Conservation (phyloP, 1,140 invertebrate genomes). For the Andricus grossulariae region DNA sequence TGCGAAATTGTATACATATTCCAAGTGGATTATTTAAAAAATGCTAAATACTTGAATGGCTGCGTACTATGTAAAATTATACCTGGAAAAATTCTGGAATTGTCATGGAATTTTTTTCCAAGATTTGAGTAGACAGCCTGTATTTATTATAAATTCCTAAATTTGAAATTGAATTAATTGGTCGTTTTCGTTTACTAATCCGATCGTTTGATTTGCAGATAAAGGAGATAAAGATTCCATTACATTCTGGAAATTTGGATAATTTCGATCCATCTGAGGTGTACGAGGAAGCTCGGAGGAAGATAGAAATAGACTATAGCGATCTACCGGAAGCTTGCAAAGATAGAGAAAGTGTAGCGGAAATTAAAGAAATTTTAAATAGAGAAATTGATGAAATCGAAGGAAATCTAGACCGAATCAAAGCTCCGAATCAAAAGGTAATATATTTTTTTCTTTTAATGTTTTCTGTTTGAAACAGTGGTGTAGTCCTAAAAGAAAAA, state of each 20-base stretch:
- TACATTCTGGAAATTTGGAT: neutral
- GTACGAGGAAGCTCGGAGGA: neutral
- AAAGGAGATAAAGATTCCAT: neutral
- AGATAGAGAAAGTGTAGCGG: neutral
- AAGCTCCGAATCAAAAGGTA: slow-evolving; percentile 2
- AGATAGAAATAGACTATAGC: neutral
- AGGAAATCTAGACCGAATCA: neutral
- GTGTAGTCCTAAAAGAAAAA: too few relatives aligned
- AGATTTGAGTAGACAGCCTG: too few relatives aligned
- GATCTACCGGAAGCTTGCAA: neutral
- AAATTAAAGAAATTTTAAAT: neutral
- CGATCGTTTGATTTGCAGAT: too few relatives aligned
- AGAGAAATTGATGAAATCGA: neutral
- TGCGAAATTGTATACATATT: too few relatives aligned
- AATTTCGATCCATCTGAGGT: neutral
- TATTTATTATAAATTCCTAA: too few relatives aligned
- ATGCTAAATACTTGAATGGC: accelerated
- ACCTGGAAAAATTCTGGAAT: too few relatives aligned
- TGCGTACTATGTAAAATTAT: too few relatives aligned
- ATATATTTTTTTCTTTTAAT: neutral
- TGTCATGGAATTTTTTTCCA: too few relatives aligned
- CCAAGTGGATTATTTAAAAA: too few relatives aligned
- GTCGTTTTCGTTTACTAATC: too few relatives aligned
- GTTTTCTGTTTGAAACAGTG: too few relatives aligned
- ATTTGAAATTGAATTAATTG: too few relatives aligned